phyloP scores from a whole-genome alignment of 2,797 vertebrate species.

The Phyllotis vaccarum region DNA sequence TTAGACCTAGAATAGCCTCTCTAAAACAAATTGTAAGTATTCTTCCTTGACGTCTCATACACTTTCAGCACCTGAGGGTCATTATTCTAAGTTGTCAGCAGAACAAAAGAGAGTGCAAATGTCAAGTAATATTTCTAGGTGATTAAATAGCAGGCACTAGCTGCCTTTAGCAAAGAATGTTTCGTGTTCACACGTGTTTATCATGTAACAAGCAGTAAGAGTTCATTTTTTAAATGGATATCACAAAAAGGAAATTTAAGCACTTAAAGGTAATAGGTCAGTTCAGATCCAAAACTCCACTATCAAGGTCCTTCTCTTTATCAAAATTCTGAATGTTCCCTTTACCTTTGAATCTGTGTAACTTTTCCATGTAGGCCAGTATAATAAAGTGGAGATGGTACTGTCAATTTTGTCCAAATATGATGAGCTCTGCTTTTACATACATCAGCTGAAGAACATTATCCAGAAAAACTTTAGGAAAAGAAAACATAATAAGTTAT shows the following conservation, averaged over 20 bases:
- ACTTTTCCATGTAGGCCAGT: not conserved
- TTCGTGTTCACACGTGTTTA: not conserved
- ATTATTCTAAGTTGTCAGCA: not conserved
- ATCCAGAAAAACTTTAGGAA: not conserved
- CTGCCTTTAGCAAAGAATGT: not conserved
- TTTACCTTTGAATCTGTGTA: not conserved
- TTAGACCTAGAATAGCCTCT: not conserved
- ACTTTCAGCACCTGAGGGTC: not conserved
- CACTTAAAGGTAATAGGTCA: not conserved
- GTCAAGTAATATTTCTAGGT: slow-evolving; percentile 3
- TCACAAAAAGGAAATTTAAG: not conserved
- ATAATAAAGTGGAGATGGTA: not conserved
- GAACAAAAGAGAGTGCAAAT: slow-evolving; percentile 3
- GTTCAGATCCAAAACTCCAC: not conserved
- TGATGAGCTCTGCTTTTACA: not conserved
- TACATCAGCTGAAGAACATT: not conserved
- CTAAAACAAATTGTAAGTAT: slow-evolving; percentile 23
- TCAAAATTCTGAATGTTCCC: not conserved
- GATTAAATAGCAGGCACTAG: not conserved
- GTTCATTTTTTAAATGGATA: not conserved
- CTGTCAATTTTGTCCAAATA: not conserved
- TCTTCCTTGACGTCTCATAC: not conserved
- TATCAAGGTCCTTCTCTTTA: fast-evolving
- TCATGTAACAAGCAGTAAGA: not conserved
- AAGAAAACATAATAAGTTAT: not conserved